A percentile compares a stretch with the other conserved stretches of the same genome.
Conservation (phyloP, 2,888 invertebrate genomes). For the Thyatira batis region DNA sequence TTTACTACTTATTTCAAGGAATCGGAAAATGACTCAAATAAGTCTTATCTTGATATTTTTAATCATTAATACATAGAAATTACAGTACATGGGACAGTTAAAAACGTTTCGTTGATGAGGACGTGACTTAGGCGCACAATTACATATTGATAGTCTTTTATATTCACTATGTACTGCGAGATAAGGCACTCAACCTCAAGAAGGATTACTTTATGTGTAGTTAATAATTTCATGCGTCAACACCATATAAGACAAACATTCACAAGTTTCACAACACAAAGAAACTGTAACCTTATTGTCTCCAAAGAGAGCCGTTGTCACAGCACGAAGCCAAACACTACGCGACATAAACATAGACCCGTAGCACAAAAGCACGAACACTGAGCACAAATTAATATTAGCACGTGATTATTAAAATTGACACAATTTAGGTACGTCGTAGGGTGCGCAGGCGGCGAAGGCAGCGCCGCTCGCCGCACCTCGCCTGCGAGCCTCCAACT, state of each 20-base stretch:
- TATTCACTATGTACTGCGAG: slow-evolving; percentile 27
- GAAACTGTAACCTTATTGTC: slow-evolving; percentile 56
- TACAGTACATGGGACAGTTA: not conserved
- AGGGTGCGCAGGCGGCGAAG: slow-evolving; percentile 74
- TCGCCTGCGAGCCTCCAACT: slow-evolving; percentile 67
- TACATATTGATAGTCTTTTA: not conserved
- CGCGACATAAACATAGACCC: slow-evolving; percentile 56
- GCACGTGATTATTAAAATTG: slow-evolving; percentile 65
- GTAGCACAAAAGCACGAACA: slow-evolving; percentile 58
- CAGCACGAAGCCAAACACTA: slow-evolving; percentile 48
- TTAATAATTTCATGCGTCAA: slow-evolving; percentile 50
- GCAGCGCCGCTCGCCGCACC: slow-evolving; percentile 66
- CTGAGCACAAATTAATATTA: slow-evolving; percentile 44
- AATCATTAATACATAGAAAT: not conserved
- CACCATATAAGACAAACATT: slow-evolving; percentile 46
- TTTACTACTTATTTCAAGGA: not conserved
- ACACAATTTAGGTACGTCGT: slow-evolving; percentile 43
- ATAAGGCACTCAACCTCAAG: slow-evolving; percentile 58
- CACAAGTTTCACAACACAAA: slow-evolving; percentile 63
- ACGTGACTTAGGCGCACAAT: not conserved
- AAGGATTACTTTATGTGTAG: slow-evolving; percentile 47
- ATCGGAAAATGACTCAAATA: not conserved
- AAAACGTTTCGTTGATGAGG: not conserved
- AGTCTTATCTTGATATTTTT: not conserved
- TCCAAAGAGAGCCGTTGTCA: slow-evolving; percentile 31